Evolutionary conservation across 2,888 invertebrate species (phyloP).

Genomic region (Epiblema foenella): DNA sequence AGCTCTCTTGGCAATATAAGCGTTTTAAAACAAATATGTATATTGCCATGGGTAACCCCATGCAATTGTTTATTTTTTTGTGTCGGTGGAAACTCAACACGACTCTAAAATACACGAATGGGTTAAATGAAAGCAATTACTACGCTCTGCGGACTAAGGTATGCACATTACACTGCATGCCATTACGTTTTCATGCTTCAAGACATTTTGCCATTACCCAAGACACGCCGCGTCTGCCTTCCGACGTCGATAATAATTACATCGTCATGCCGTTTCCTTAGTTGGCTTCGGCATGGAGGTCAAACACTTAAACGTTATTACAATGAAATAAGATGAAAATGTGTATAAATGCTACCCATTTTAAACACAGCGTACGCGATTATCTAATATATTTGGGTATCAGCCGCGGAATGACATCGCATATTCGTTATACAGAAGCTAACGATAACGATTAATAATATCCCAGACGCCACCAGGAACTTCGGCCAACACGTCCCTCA

Average conservation of each 20-base stretch:
- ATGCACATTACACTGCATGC: constrained; percentile 58
- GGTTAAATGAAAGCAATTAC: constrained; percentile 62
- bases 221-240: constrained; percentile 52
- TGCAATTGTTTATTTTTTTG: background rate
- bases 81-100: background rate
- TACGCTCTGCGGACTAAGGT: constrained; percentile 50
- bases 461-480: no score
- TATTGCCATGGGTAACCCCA: no score
- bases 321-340: no score
- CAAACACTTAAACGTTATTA: background rate
- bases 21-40: no score
- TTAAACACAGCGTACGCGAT: no score
- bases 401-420: no score
- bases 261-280: constrained; percentile 26
- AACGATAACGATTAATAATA: no score
- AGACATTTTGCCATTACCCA: constrained; percentile 58
- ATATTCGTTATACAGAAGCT: no score
- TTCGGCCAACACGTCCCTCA: no score
- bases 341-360: no score
- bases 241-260: constrained; percentile 29
- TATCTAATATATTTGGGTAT: background rate
- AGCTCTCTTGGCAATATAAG: no score
- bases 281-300: constrained; percentile 7
- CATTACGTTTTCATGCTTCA: constrained; percentile 70
- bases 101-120: constrained; percentile 42